A percentile compares a stretch with the other conserved stretches of the same genome.
phyloP scores from a whole-genome alignment of 2,113 vertebrate genomes.

The Microcebus lehilahytsara region DNA sequence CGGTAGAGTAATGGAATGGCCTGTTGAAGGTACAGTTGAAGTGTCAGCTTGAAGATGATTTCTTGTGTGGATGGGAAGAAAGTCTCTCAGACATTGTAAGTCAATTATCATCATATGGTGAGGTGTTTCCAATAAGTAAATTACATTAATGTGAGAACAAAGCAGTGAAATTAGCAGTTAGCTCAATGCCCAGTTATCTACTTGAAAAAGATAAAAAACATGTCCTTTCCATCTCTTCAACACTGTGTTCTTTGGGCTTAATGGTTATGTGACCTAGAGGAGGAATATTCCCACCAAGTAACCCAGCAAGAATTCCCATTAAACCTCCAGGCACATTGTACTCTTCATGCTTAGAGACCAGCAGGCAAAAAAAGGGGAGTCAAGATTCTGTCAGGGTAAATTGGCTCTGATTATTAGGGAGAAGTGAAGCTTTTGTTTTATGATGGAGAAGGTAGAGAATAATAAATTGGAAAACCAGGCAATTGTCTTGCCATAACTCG shows the following conservation, averaged over 20 bases:
- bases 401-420: not conserved
- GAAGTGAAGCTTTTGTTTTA: not conserved
- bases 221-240: not conserved
- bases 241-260: not conserved
- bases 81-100: not conserved
- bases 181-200: not conserved
- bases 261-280: not conserved
- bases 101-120: not conserved
- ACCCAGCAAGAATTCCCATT: not conserved
- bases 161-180: not conserved
- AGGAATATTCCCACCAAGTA: not conserved
- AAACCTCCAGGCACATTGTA: not conserved
- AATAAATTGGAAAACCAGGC: not conserved
- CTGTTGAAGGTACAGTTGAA: not conserved
- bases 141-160: not conserved
- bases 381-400: not conserved
- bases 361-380: not conserved
- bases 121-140: not conserved
- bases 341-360: not conserved
- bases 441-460: not conserved
- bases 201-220: not conserved
- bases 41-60: not conserved
- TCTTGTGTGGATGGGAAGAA: not conserved
- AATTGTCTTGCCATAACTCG: not conserved
- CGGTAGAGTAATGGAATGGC: not conserved